Evolutionary conservation across 1,140 invertebrate genomes (phyloP), one percentile per base, ranked within the genome.

Genomic region (Calosoma granatense): DNA sequence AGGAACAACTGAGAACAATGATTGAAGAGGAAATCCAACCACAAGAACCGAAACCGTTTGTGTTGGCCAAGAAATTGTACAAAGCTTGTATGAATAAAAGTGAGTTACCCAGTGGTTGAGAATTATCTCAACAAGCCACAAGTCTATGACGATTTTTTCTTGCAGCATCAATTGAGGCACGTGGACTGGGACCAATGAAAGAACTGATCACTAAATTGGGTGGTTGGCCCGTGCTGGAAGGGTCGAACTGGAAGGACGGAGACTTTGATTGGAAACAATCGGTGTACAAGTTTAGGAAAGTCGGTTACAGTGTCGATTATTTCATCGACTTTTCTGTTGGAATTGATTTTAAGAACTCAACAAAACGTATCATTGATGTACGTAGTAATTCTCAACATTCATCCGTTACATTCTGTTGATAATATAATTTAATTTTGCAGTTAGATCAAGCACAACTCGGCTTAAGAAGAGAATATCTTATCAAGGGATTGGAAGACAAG

Each of bases 391-490:
- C 58, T 54, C 56, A 30, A 47, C 17, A 51, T 22, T 59, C 15
- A n/a, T 54, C 39, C 2, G 4, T 2, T 57, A 41, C 41, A 39
- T 43, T 20, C 21, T 23, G 20, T 15, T 20, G 19, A 56, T 19
- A 21, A 22, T 12, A n/a, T n/a, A n/a, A n/a, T n/a, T n/a, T n/a
- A n/a, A n/a, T n/a, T n/a, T 65, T 65, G 26, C 51, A 95, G 92
- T 67, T 98, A 64, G 95, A 98, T 75, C 94, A 98, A 81, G 86
- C 90, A 0, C 83, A 88, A 0, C 76, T 97, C 53, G 92, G 92
- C 36, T 75, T 96, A 0, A 86, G 88, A 59, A 79, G 94, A 43
- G 92, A 96, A 72, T 97, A 94, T 67, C 74, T 97, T 53, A 80
- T 90, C 12, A 92, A 92, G 66, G 90, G 90, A 1, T 73, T 89